phyloP scores from a whole-genome alignment of 2,797 vertebrate genomes.

The Gobio occitaniae region DNA sequence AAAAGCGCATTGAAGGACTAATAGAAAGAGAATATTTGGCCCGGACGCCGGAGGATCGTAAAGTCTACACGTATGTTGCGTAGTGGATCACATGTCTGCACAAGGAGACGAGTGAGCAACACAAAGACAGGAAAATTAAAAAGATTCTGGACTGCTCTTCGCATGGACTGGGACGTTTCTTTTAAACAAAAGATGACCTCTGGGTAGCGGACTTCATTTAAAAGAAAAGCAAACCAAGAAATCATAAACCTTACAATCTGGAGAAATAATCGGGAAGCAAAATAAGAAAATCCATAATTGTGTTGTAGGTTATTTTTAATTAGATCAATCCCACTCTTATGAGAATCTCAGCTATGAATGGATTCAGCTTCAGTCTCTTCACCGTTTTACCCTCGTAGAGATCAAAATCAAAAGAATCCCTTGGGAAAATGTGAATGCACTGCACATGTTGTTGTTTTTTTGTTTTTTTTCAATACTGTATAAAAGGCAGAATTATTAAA shows the following conservation, averaged over 20 bases:
- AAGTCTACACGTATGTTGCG: slow-evolving; percentile 98
- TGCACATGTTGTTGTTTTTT: slow-evolving; percentile 77
- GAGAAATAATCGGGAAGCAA: slow-evolving; percentile 68
- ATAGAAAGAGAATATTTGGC: slow-evolving; percentile 99
- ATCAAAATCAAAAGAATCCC: slow-evolving; percentile 92
- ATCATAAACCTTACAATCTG: slow-evolving; percentile 65
- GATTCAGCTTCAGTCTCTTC: slow-evolving; percentile 93
- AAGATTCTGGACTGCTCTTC: slow-evolving; percentile 86
- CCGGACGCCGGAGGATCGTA: slow-evolving; percentile 97
- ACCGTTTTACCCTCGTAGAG: slow-evolving; percentile 92
- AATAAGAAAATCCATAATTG: slow-evolving; percentile 82
- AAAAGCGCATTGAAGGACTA: slow-evolving; percentile 99
- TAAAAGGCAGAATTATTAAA: slow-evolving; percentile 86
- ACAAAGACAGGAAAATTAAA: slow-evolving; percentile 59
- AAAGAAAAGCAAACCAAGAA: slow-evolving; percentile 70
- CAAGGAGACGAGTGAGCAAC: slow-evolving; percentile 26
- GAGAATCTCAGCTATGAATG: slow-evolving; percentile 88
- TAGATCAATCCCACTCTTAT: slow-evolving; percentile 83
- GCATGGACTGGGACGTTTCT: slow-evolving; percentile 96
- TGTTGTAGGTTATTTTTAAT: slow-evolving; percentile 91
- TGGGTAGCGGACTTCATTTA: slow-evolving; percentile 71
- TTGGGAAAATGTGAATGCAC: slow-evolving; percentile 98
- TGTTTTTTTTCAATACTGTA: slow-evolving; percentile 90
- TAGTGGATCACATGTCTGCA: slow-evolving; percentile 79
- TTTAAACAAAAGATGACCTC: slow-evolving; percentile 82